phyloP scores from a whole-genome alignment of 2,113 vertebrate genomes.

The Esox niger region DNA sequence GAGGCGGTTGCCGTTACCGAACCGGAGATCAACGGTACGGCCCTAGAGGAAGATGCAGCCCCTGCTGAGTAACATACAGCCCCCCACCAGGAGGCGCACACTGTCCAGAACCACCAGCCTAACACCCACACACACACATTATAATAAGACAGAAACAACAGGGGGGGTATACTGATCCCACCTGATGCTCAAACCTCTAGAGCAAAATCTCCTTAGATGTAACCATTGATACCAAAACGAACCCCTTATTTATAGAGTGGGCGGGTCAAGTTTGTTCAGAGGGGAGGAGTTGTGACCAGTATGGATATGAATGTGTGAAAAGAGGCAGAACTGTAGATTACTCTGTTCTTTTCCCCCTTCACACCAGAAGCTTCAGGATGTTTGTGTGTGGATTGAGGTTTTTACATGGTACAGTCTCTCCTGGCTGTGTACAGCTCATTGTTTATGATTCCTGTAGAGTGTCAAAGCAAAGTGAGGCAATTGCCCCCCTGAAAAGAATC shows the following conservation, averaged over 20 bases:
- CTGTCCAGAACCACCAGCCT: no score
- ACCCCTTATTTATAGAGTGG: slow-evolving; percentile 56
- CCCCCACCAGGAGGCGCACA: background rate
- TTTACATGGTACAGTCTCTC: slow-evolving; percentile 10
- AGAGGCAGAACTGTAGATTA: slow-evolving; percentile 1
- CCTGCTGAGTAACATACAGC: background rate
- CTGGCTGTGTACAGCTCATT: slow-evolving; percentile 2
- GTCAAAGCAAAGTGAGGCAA: slow-evolving; percentile 4
- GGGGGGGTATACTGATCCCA: background rate
- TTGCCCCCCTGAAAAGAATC: background rate
- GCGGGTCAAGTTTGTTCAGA: slow-evolving; percentile 21
- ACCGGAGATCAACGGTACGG: slow-evolving; percentile 55
- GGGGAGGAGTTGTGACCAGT: slow-evolving; percentile 1
- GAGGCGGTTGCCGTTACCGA: slow-evolving; percentile 16
- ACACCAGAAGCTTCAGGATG: background rate
- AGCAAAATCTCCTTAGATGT: slow-evolving; percentile 15
- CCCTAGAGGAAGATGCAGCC: slow-evolving; percentile 42
- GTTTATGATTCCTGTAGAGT: background rate
- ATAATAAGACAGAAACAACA: no score
- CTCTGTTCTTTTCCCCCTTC: background rate
- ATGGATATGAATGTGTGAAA: background rate
- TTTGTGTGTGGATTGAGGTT: slow-evolving; percentile 1
- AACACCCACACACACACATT: no score
- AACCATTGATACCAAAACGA: slow-evolving; percentile 10
- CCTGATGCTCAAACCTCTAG: background rate